Evolutionary conservation across 2,113 vertebrate species (phyloP).

Genomic region (Gavialis gangeticus): DNA sequence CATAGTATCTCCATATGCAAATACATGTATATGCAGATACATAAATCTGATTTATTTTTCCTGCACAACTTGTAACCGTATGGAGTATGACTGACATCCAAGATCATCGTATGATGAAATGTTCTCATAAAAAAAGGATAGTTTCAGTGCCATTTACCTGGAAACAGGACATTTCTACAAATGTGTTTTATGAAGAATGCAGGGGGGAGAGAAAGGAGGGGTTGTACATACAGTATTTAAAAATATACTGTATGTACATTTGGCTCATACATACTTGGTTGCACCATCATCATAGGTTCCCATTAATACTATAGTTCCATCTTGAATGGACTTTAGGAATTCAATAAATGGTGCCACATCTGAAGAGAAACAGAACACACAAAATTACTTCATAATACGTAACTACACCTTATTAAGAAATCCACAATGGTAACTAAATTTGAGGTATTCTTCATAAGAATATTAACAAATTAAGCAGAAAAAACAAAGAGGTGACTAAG

Average conservation of each 20-base stretch:
- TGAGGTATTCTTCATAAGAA: background rate
- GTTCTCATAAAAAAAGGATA: background rate
- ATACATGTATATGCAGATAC: background rate
- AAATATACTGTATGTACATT: background rate
- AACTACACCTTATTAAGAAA: background rate
- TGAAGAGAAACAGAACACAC: conserved; percentile 62
- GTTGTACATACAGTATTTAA: background rate
- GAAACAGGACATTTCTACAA: background rate
- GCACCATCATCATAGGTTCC: conserved; percentile 93
- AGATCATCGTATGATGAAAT: background rate
- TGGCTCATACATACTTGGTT: conserved; percentile 87
- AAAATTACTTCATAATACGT: background rate
- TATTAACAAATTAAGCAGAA: background rate
- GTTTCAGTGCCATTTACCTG: background rate
- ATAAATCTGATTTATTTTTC: background rate
- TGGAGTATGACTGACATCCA: background rate
- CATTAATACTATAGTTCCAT: conserved; percentile 94
- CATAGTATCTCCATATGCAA: background rate
- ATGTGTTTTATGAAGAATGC: background rate
- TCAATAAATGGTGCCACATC: conserved; percentile 90
- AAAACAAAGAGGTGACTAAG: background rate
- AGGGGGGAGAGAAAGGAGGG: too few species aligned
- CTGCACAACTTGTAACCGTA: background rate
- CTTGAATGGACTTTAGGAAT: conserved; percentile 89
- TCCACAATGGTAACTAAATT: background rate